Evolutionary conservation across 2,888 invertebrate genomes (phyloP).

Genomic region (Nomada fabriciana): DNA sequence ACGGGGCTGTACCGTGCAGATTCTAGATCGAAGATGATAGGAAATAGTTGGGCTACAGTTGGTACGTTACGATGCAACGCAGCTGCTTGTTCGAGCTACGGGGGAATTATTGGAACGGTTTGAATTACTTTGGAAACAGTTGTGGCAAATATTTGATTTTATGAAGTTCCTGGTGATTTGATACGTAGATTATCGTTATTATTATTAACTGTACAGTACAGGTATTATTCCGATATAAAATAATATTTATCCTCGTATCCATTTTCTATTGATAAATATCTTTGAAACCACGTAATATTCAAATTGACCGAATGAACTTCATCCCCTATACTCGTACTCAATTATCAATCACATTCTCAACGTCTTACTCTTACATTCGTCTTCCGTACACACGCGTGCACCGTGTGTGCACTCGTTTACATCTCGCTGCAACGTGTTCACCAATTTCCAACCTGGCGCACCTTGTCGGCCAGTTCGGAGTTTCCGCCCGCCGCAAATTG

Average conservation of each 20-base stretch:
- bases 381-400: background rate
- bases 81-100: background rate
- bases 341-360: background rate
- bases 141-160: background rate
- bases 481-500: slow-evolving; percentile 18
- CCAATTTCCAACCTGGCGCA: background rate
- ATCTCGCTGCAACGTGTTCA: slow-evolving; percentile 9
- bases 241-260: too few relatives aligned
- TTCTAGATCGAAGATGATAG: slow-evolving; percentile 21
- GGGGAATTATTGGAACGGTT: background rate
- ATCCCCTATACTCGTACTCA: too few relatives aligned
- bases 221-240: too few relatives aligned
- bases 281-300: too few relatives aligned
- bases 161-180: too few relatives aligned
- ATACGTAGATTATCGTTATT: too few relatives aligned
- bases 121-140: slow-evolving; percentile 2
- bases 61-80: background rate
- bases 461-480: background rate
- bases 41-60: slow-evolving; percentile 46
- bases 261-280: too few relatives aligned
- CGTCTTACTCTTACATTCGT: background rate
- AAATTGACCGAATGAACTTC: too few relatives aligned
- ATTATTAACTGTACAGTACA: too few relatives aligned
- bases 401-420: slow-evolving; percentile 4
- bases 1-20: background rate